Conservation (phyloP, 2,113 vertebrate species). For the Cebidichthys violaceus region DNA sequence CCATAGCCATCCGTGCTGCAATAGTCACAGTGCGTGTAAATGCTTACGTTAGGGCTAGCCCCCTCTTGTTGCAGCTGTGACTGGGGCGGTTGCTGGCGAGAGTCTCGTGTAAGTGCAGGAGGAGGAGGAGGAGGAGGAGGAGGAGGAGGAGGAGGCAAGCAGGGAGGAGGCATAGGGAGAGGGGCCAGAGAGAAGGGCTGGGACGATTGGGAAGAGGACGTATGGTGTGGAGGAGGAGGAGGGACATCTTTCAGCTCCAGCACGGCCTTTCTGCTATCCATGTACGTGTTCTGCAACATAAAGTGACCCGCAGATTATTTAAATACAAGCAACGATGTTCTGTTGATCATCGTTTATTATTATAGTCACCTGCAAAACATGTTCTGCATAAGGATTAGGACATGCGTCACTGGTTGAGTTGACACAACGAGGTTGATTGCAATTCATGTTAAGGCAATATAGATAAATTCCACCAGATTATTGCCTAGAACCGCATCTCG, state of each 20-base stretch:
- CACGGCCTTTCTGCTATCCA: conserved; percentile 90
- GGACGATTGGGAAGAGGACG: conserved; percentile 84
- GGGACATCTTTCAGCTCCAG: conserved; percentile 93
- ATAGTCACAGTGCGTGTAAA: conserved; percentile 87
- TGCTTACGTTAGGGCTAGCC: conserved; percentile 93
- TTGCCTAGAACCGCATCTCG: too few relatives aligned
- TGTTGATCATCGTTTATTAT: not conserved
- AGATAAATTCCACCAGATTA: not conserved
- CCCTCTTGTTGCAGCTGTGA: conserved; percentile 83
- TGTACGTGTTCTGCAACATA: conserved; percentile 87
- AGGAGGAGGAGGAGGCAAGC: conserved; percentile 80
- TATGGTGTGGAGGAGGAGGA: conserved; percentile 86
- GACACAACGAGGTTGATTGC: too few relatives aligned
- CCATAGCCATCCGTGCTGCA: conserved; percentile 76
- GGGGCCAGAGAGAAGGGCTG: conserved; percentile 87
- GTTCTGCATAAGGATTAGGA: not conserved
- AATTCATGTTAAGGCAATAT: not conserved
- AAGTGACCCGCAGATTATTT: not conserved
- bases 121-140: conserved; percentile 80
- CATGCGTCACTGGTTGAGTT: not conserved
- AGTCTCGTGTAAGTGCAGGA: conserved; percentile 79
- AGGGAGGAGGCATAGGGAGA: conserved; percentile 82
- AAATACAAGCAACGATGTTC: not conserved
- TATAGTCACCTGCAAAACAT: too few relatives aligned
- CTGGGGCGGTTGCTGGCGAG: conserved; percentile 80